Conservation (phyloP, 1,140 invertebrate genomes). For the Ptiloglossa arizonensis region DNA sequence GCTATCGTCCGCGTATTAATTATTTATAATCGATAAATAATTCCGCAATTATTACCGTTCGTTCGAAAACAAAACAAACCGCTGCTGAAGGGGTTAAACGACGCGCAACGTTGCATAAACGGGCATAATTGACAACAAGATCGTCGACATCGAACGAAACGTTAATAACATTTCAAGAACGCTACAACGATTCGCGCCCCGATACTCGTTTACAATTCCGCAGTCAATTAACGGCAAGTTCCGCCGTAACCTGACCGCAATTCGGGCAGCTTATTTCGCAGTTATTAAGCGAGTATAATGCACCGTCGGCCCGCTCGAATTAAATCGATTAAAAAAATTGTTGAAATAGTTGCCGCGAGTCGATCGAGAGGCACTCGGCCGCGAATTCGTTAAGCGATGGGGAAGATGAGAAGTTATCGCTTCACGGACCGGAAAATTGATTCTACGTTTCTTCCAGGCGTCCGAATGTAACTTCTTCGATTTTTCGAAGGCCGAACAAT, state of each 20-base stretch:
- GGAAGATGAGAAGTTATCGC: constrained; percentile 52
- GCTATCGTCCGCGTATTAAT: too few relatives aligned
- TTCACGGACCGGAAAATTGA: constrained; percentile 56
- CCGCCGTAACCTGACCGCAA: not conserved
- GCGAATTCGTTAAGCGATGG: constrained; percentile 49
- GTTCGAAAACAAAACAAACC: too few relatives aligned
- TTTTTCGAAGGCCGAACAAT: not conserved
- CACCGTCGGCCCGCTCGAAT: not conserved
- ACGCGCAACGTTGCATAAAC: too few relatives aligned
- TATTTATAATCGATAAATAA: too few relatives aligned
- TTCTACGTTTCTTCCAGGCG: constrained; percentile 37
- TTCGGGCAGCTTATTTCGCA: not conserved
- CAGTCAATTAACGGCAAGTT: not conserved
- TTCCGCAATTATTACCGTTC: too few relatives aligned
- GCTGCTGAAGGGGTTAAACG: too few relatives aligned
- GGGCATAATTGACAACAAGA: too few relatives aligned
- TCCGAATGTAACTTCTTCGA: constrained; percentile 33
- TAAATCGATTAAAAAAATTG: not conserved
- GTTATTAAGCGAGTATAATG: constrained; percentile 7
- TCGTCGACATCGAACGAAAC: too few relatives aligned
- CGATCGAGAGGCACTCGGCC: constrained; percentile 29
- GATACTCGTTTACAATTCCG: not conserved
- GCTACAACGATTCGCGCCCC: too few relatives aligned
- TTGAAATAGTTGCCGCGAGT: constrained; percentile 17
- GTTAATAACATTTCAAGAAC: too few relatives aligned